Percentiles rank a stretch among this genome's conserved stretches.
These are phyloP conservation scores for Frankliniella intonsa DNA, from an alignment of 2,888 invertebrate genomes.

Conservation along the genomic window DNA sequence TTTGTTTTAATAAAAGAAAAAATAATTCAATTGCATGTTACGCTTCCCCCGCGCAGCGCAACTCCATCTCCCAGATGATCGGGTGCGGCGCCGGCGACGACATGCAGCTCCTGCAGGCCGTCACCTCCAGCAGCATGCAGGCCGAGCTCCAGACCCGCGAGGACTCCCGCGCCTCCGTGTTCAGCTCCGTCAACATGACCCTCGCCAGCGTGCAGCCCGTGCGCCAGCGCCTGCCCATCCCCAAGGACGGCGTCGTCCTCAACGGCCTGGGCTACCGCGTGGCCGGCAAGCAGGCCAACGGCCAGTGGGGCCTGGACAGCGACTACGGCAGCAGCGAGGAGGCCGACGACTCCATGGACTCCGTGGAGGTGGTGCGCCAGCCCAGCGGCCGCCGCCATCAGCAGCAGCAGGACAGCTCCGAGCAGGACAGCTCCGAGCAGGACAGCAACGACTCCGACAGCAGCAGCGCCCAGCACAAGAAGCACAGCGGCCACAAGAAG, in stretches of 20 bases:
- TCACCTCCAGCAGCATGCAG: slow-evolving; percentile 32
- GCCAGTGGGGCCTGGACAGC: background rate
- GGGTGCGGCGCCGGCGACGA: slow-evolving; percentile 36
- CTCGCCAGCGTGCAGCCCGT: background rate
- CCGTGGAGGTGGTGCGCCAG: background rate
- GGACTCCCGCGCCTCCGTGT: slow-evolving; percentile 1
- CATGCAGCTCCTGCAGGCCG: slow-evolving; percentile 32
- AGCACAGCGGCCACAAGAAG: background rate
- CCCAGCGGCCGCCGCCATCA: background rate
- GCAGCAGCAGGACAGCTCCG: background rate
- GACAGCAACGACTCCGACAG: background rate
- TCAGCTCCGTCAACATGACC: slow-evolving; percentile 19
- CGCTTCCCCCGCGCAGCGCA: slow-evolving; percentile 31
- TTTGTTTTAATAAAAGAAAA: too few species aligned
- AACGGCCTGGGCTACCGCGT: slow-evolving; percentile 11
- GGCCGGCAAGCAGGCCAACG: slow-evolving; percentile 3
- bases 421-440: background rate
- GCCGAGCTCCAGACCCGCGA: slow-evolving; percentile 32
- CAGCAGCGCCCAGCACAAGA: background rate
- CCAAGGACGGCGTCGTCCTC: slow-evolving; percentile 21
- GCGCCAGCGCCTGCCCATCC: background rate
- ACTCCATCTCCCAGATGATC: slow-evolving; percentile 33
- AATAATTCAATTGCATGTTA: too few species aligned
- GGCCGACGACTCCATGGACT: background rate
- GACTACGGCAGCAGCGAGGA: background rate